Conservation (phyloP, 2,797 vertebrate species). For the Darevskia nairensis region DNA sequence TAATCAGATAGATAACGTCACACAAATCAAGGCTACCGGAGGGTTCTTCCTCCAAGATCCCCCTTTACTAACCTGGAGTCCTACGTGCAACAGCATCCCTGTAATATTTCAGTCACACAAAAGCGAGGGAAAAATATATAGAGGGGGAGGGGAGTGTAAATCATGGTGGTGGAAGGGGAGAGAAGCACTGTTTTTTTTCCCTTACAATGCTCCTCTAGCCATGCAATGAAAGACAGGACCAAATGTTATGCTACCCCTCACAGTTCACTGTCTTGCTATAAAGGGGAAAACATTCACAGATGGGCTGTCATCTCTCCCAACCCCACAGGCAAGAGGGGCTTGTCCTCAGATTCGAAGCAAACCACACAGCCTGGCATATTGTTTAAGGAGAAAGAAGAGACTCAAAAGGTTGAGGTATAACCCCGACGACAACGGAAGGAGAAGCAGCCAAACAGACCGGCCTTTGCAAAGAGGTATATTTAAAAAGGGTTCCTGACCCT, state of each 20-base stretch:
- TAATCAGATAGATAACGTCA: constrained; percentile 56
- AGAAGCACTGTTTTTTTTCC: constrained; percentile 46
- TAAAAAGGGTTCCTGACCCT: constrained; percentile 67
- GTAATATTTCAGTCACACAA: constrained; percentile 59
- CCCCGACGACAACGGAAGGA: constrained; percentile 52
- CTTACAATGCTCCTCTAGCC: constrained; percentile 58
- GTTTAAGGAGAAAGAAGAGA: constrained; percentile 61
- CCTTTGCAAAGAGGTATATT: constrained; percentile 59
- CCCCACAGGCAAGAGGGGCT: constrained; percentile 36
- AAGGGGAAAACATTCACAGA: constrained; percentile 32
- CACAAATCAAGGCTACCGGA: constrained; percentile 49
- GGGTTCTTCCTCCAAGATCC: constrained; percentile 59
- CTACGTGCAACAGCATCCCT: constrained; percentile 56
- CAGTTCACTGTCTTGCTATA: neutral
- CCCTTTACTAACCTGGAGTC: constrained; percentile 50
- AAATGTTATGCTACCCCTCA: constrained; percentile 30
- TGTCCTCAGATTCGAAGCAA: constrained; percentile 54
- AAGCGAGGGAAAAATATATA: constrained; percentile 10
- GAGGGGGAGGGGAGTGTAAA: neutral
- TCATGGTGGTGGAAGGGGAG: neutral
- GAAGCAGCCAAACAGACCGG: constrained; percentile 45
- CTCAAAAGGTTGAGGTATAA: constrained; percentile 53
- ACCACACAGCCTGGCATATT: constrained; percentile 56
- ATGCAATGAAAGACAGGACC: constrained; percentile 9
- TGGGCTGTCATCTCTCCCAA: constrained; percentile 35